phyloP scores from a whole-genome alignment of 2,797 vertebrate genomes.

The Channa striata region DNA sequence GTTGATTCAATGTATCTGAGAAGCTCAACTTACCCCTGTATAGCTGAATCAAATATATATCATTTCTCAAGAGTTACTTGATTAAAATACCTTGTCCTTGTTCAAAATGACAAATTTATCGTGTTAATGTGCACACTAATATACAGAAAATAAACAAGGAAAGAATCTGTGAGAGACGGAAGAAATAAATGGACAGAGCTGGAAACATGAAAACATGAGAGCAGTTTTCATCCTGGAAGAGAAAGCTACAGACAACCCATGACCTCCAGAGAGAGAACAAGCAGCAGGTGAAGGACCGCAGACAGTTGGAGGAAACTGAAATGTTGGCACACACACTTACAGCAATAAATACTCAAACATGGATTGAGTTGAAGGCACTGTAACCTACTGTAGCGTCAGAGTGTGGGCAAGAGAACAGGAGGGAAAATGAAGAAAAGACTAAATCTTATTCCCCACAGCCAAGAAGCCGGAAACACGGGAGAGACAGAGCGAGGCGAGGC shows the following conservation, averaged over 20 bases:
- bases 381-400: constrained; percentile 33
- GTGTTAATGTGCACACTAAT: neutral
- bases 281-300: constrained; percentile 36
- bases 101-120: too few species aligned
- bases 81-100: too few species aligned
- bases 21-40: too few species aligned
- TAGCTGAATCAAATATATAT: too few species aligned
- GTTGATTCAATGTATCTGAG: too few species aligned
- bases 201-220: constrained; percentile 48
- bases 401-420: constrained; percentile 22
- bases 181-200: constrained; percentile 18
- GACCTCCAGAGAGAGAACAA: constrained; percentile 42
- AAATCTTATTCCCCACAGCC: constrained; percentile 48
- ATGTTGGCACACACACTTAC: constrained; percentile 41
- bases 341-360: constrained; percentile 31
- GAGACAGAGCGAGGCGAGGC: constrained; percentile 37
- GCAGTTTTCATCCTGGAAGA: constrained; percentile 63
- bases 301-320: constrained; percentile 47
- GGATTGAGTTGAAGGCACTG: constrained; percentile 43
- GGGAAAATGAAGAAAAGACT: constrained; percentile 28
- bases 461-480: constrained; percentile 36
- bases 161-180: constrained; percentile 32
- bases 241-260: constrained; percentile 44
- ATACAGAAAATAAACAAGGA: constrained; percentile 27
- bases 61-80: too few species aligned